phyloP scores from a whole-genome alignment of 2,888 invertebrate genomes.

The Pristionchus arcanus region DNA sequence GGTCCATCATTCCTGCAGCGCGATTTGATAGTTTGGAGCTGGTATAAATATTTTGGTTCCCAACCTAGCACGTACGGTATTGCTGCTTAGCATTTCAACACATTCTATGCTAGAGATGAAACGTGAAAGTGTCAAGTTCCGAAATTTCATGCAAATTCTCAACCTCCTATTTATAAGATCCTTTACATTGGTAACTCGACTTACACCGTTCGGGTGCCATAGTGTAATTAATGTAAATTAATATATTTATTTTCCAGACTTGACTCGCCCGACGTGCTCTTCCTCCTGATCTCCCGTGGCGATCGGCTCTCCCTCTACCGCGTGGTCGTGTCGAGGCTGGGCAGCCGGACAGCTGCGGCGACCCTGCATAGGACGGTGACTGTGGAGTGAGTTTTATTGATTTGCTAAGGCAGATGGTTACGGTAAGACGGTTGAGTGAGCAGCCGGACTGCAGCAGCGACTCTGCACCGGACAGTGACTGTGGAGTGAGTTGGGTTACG shows the following conservation, averaged over 20 bases:
- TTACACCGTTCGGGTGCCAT: background rate
- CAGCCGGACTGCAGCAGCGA: too few species aligned
- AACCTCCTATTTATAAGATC: too few species aligned
- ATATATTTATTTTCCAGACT: background rate
- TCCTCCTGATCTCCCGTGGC: slow-evolving; percentile 61
- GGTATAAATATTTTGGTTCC: too few species aligned
- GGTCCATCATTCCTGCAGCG: too few species aligned
- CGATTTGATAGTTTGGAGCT: too few species aligned
- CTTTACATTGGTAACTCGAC: background rate
- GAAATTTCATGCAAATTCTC: too few species aligned
- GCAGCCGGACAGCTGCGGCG: background rate
- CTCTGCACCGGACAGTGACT: too few species aligned
- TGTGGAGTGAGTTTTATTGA: slow-evolving; percentile 54
- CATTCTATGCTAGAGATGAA: background rate
- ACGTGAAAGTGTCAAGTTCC: background rate
- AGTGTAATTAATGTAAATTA: background rate
- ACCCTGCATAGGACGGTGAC: background rate
- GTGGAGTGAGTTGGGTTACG: too few species aligned
- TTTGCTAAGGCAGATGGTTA: too few species aligned
- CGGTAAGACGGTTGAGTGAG: too few species aligned
- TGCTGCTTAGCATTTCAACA: background rate
- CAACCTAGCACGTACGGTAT: background rate
- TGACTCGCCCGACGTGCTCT: slow-evolving; percentile 47
- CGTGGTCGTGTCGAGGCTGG: slow-evolving; percentile 4
- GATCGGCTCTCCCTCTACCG: slow-evolving; percentile 24